Base-by-base conservation (phyloP, 2,797 vertebrate genomes). In the Nyctibius grandis region DNA sequence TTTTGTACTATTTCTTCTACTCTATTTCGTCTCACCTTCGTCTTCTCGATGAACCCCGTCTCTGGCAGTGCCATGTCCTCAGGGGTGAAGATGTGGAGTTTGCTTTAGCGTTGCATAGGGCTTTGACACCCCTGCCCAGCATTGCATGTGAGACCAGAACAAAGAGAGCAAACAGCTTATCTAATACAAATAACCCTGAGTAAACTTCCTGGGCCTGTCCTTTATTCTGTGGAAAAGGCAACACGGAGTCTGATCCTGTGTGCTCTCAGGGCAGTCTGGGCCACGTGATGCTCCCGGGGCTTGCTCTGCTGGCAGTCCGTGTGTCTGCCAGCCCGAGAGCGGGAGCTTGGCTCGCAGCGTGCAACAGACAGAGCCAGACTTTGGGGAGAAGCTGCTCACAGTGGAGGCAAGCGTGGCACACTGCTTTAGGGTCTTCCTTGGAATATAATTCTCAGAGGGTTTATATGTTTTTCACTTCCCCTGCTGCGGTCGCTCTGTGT, bases 171-270 rank as follows among this genome's bases (percentile, higher is more conserved):
- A 80, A 47, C 68, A 44, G 81, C 91, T 96, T 96, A 97, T 96
- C 96, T 97, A 93, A 74, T 26, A 56, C 87, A 97, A 96, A 96
- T 78, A 97, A 68, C 63, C 45, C 87, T 45, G 51, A 84, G 91
- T 88, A 95, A 95, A 96, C 96, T 96, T 96, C 95, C 96, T 92
- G 95, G 90, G 88, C 77, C 53, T 68, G 40, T 36, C 76, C 85
- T 26, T 68, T 65, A 15, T 76, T 73, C 73, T 15, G 28, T 74
- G 23, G 63, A 79, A 63, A 40, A 79, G 54, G 77, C 91, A 92
- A 67, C 5, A 0, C 9, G 4, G 65, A 54, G 74, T 36, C 61
- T 64, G 72, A 50, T 89, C 48, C 70, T 0, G 0, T 72, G 12
- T 0, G 23, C 2, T 4, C 60, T 53, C 19, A 0, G 4, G 3